Evolutionary conservation across 2,797 vertebrate genomes (phyloP), one percentile per base, ranked within the genome.

Genomic region (Acanthopagrus latus): DNA sequence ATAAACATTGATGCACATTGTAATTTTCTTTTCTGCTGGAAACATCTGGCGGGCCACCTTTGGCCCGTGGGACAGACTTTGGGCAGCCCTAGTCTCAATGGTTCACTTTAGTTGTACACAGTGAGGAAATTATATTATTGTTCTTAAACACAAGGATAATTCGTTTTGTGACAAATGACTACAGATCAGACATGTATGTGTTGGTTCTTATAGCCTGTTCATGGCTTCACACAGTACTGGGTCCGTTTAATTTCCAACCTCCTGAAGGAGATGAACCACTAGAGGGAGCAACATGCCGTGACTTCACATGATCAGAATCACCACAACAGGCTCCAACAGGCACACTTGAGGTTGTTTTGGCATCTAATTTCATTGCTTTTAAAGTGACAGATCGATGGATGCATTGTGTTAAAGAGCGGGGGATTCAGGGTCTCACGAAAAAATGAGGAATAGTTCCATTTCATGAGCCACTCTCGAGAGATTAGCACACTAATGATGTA

Each of bases 201-300:
- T 56, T 8, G 33, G 62, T 29, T 56, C 16, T 3, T 18, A 7
- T 5, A 41, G 14, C 12, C 12, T 20, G n/a, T 14, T 18, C 18
- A 20, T 43, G 25, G 11, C 9, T 29, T 59, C 14, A 7, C 14
- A 25, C 14, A 16, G 23, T 11, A 38, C 38, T 9, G 3, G 41
- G 11, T 27, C 3, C 12, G 2, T 17, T 55, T 43, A 0, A 13
- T 43, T n/a, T 59, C 58, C 55, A 21, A 62, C 7, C 2, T 52
- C 5, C 21, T 21, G 38, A 54, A 1, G 1, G 10, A 33, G 25
- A 73, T 18, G 25, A 64, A 51, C 88, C 86, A 86, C 77, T 71
- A 81, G 86, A 83, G 77, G 80, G 82, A 72, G 80, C 23, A 54
- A 23, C n/a, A 27, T 8, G 6, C 71, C 50, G 14, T 5, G 13